Percentiles rank a stretch among this genome's conserved stretches.
These are phyloP conservation scores for Artemia sinica DNA, from an alignment of 2,888 invertebrate species.

Conservation along the genomic window DNA sequence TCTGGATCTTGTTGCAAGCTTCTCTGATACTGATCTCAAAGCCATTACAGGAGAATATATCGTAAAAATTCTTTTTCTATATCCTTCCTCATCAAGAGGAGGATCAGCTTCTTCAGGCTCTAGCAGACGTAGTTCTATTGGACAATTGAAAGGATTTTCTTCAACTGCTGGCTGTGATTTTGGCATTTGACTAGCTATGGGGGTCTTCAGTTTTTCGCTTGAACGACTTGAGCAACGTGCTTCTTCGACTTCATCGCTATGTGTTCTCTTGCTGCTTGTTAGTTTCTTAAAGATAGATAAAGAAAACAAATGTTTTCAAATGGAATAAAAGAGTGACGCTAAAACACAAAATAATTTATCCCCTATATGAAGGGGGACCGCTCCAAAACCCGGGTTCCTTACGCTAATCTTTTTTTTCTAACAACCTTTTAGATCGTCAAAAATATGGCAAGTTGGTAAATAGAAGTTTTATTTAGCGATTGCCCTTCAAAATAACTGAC, in stretches of 20 bases:
- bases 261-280: not conserved
- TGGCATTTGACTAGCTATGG: not conserved
- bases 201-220: not conserved
- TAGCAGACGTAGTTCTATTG: slow-evolving; percentile 66
- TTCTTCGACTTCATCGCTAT: not conserved
- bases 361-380: no score
- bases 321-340: no score
- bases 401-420: no score
- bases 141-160: slow-evolving; percentile 44
- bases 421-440: no score
- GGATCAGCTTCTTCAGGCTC: slow-evolving; percentile 36
- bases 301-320: no score
- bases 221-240: slow-evolving; percentile 13
- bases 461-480: no score
- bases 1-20: slow-evolving; percentile 4
- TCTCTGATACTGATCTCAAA: not conserved
- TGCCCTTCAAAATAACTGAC: no score
- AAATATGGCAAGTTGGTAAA: no score
- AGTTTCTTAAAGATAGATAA: not conserved
- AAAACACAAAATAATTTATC: no score
- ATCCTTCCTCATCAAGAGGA: not conserved
- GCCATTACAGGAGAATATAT: slow-evolving; percentile 11
- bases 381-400: no score
- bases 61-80: not conserved
- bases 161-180: not conserved